Base-by-base conservation (phyloP, 30 jellyfish, hydroid and myxozoan species). In the Aurelia aurita complex sp. Pacific region DNA sequence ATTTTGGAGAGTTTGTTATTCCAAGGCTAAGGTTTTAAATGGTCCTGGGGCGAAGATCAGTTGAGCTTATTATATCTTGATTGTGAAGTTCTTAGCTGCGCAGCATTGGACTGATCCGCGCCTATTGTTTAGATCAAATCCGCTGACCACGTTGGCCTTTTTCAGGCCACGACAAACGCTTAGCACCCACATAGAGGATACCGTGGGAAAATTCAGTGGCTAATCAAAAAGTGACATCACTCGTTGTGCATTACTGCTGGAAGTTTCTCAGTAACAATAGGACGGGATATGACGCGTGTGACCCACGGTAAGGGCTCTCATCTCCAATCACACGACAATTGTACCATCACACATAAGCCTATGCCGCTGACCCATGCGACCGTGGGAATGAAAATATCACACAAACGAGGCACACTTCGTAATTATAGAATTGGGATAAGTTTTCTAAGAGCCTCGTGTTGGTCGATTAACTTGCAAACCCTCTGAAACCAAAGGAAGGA, bases 91-190 rank as follows among this genome's bases (percentile, higher is more conserved):
- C 52, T 74, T 8, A 76, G 66, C 76, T 76, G 86, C 86, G 86
- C 86, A 76, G 86, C 67, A 61, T 23, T 65, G 38, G 33, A 11
- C 36, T 76, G 64, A 76, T 82, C 74, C 43, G 79, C 85, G 85
- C 81, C 79, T 69, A 69, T 82, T 82, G 85, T 82, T 52, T 61
- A 54, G 33, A 9, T 57, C 10, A 53, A 82, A 82, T 82, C 91
- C 91, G 91, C 91, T 82, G 91, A 70, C 91, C 91, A 82, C 81
- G 91, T 73, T 82, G 91, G 91, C 91, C 91, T 82, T 82, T 82
- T 82, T 82, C 91, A 82, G 91, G 81, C 91, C 74, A 46, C 69
- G 67, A 46, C 60, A 42, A 69, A 60, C 81, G 80, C 85, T 69
- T 62, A 61, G 75, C 77, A 70, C 88, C 79, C 57, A 65, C 35